Percentiles rank a stretch among this genome's conserved stretches.
Evolutionary conservation across 2,797 vertebrate species (phyloP).

Genomic region (Hypotaenidia philippensis): DNA sequence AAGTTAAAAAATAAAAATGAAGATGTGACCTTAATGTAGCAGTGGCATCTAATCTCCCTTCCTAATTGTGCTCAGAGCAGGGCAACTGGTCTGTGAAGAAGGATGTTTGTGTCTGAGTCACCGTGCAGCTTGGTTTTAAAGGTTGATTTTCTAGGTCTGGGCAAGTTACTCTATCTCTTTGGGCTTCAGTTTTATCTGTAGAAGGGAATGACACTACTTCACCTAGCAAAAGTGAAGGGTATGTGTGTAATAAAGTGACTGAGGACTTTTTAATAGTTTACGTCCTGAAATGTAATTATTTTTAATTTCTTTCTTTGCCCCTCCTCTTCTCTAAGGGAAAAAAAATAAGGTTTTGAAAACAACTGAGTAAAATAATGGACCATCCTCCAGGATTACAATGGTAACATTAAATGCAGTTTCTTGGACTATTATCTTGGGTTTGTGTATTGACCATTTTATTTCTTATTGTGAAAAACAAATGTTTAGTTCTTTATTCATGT

Average conservation of each 20-base stretch:
- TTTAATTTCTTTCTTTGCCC: neutral
- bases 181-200: neutral
- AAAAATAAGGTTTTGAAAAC: neutral
- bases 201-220: neutral
- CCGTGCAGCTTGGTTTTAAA: neutral
- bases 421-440: neutral
- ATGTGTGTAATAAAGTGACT: neutral
- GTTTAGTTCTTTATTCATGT: neutral
- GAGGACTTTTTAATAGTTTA: neutral
- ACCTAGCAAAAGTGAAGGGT: neutral
- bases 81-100: neutral
- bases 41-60: neutral
- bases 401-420: neutral
- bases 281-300: neutral
- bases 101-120: neutral
- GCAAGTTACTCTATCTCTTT: neutral
- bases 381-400: neutral
- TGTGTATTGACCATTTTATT: neutral
- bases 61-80: neutral
- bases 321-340: neutral
- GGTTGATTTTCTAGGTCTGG: neutral
- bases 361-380: neutral
- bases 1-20: conserved; percentile 4
- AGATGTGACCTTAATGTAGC: neutral
- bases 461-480: conserved; percentile 32